Conservation (phyloP, 2,888 invertebrate genomes). For the Epistrophe grossulariae region DNA sequence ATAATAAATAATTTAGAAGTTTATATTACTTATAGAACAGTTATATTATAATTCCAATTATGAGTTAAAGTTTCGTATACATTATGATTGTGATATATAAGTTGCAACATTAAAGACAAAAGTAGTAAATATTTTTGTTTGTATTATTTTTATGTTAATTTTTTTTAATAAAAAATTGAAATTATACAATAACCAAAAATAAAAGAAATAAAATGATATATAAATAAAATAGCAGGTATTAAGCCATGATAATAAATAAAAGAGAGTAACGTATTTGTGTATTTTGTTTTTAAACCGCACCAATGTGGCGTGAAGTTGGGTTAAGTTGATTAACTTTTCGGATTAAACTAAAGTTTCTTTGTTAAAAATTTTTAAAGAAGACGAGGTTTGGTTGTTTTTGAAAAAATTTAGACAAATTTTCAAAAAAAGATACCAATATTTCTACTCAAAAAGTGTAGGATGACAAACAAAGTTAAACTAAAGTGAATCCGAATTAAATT, state of each 20-base stretch:
- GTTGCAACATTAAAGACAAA: conserved; percentile 84
- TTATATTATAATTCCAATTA: conserved; percentile 68
- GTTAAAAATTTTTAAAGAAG: neutral
- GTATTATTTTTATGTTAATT: conserved; percentile 52
- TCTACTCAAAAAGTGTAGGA: neutral
- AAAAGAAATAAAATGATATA: conserved; percentile 68
- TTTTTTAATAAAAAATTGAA: conserved; percentile 64
- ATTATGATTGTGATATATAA: conserved; percentile 78
- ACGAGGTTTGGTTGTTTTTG: neutral
- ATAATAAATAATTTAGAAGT: conserved; percentile 42
- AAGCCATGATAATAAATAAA: conserved; percentile 24
- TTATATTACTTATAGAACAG: conserved; percentile 60
- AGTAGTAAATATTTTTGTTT: conserved; percentile 80
- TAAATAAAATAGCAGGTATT: conserved; percentile 43
- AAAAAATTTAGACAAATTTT: neutral
- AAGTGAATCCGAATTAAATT: conserved; percentile 30
- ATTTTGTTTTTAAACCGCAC: neutral
- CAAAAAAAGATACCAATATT: conserved; percentile 15
- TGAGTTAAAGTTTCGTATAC: conserved; percentile 61
- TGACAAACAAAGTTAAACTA: neutral
- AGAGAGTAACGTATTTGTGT: conserved; percentile 19
- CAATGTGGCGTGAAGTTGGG: conserved; percentile 5
- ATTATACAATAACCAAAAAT: conserved; percentile 63
- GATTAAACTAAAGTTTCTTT: neutral
- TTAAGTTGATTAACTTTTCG: neutral